Conservation (phyloP, 2,888 invertebrate species). For the Cenopis cana region DNA sequence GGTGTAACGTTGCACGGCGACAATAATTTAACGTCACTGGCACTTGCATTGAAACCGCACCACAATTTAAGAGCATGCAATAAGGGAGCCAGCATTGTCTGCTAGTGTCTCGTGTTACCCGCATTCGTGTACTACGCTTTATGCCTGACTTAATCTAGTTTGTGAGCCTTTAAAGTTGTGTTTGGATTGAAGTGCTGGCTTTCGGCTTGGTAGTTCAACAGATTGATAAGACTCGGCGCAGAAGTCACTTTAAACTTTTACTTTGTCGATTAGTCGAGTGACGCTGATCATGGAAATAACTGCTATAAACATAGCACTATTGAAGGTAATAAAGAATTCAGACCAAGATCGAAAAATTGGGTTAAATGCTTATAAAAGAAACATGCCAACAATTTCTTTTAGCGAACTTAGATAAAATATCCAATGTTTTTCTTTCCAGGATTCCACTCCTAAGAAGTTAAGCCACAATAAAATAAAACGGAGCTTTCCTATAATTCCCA, state of each 20-base stretch:
- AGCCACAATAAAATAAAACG: constrained; percentile 9
- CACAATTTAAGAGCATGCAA: constrained; percentile 83
- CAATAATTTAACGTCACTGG: constrained; percentile 83
- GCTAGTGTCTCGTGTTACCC: constrained; percentile 76
- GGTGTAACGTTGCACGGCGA: constrained; percentile 77
- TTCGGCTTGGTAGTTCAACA: constrained; percentile 10
- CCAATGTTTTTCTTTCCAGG: background rate
- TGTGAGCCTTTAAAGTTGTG: constrained; percentile 41
- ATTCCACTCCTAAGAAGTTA: background rate
- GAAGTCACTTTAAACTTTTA: constrained; percentile 24
- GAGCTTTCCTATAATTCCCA: constrained; percentile 17
- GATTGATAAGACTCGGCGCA: constrained; percentile 36
- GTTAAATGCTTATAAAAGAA: background rate
- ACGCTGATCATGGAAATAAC: background rate
- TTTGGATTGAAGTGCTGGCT: constrained; percentile 26
- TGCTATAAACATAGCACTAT: background rate
- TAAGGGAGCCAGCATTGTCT: constrained; percentile 81
- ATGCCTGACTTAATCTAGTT: constrained; percentile 59
- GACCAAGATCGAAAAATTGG: too few species aligned
- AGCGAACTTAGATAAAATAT: background rate
- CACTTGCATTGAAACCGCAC: constrained; percentile 83
- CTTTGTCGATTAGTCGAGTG: constrained; percentile 12
- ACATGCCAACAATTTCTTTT: background rate
- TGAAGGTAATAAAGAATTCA: background rate
- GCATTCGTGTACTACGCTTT: constrained; percentile 71